These are phyloP conservation scores for Tetranychus cinnabarinus DNA, from an alignment of 1,140 invertebrate genomes.

Conservation along the genomic window DNA sequence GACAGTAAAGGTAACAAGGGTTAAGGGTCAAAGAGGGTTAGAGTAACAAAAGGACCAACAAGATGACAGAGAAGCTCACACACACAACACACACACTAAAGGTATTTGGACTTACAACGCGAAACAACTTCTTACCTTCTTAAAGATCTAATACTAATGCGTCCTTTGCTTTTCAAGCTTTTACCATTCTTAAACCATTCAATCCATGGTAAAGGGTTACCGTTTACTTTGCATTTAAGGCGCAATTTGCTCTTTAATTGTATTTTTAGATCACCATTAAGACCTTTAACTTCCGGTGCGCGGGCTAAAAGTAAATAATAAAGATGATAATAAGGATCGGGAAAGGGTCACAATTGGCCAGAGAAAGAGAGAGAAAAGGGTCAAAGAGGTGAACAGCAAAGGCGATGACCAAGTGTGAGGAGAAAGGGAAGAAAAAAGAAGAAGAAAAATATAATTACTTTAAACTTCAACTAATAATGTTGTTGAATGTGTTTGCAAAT, in stretches of 20 bases:
- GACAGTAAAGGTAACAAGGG: no score
- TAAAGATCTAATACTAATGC: conserved; percentile 8
- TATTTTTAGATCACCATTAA: conserved; percentile 2
- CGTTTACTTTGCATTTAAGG: conserved; percentile 10
- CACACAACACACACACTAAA: no score
- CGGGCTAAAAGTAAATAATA: neutral
- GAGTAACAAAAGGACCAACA: no score
- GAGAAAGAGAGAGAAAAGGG: neutral
- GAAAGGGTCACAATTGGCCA: neutral
- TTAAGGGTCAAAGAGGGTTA: no score
- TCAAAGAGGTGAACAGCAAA: no score
- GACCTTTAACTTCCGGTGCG: neutral
- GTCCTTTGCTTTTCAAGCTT: conserved; percentile 6
- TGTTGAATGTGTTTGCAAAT: no score
- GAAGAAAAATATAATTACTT: neutral
- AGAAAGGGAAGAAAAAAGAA: neutral
- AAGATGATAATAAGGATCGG: neutral
- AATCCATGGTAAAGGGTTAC: conserved; percentile 14
- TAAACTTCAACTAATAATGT: no score
- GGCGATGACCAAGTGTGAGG: neutral
- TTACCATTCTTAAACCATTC: conserved; percentile 14
- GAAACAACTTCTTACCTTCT: neutral
- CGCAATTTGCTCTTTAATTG: conserved; percentile 6
- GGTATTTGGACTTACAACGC: no score
- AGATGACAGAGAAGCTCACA: no score